phyloP scores from a whole-genome alignment of 2,888 invertebrate species.

The Pegoplata infirma region DNA sequence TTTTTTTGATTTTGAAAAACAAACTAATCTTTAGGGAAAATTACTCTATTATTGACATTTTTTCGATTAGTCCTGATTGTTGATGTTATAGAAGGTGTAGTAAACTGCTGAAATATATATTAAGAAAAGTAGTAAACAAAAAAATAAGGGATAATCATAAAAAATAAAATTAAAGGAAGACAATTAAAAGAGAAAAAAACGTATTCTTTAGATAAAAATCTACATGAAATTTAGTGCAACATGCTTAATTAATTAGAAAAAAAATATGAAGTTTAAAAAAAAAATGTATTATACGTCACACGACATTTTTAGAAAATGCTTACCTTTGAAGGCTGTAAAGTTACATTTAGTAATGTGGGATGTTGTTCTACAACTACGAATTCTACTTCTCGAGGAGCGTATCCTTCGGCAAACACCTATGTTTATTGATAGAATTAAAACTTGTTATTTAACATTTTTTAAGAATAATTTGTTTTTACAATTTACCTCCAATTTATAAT shows the following conservation, averaged over 20 bases:
- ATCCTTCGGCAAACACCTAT: constrained; percentile 91
- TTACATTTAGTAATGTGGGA: constrained; percentile 90
- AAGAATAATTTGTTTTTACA: neutral
- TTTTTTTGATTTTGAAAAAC: constrained; percentile 10
- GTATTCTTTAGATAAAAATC: constrained; percentile 53
- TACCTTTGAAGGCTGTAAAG: constrained; percentile 87
- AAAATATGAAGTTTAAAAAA: neutral
- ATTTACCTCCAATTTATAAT: constrained; percentile 88
- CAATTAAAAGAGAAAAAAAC: constrained; percentile 13
- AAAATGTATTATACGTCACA: neutral
- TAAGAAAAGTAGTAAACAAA: constrained; percentile 45
- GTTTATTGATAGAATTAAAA: constrained; percentile 29
- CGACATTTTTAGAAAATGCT: constrained; percentile 7
- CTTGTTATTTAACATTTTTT: neutral
- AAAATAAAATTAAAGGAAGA: constrained; percentile 40
- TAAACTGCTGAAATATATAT: constrained; percentile 64
- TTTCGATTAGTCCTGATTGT: constrained; percentile 64
- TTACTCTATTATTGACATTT: constrained; percentile 53
- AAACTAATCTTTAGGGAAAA: constrained; percentile 65
- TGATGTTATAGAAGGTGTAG: constrained; percentile 56
- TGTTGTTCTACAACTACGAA: constrained; percentile 92
- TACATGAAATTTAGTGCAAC: constrained; percentile 11
- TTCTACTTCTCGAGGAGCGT: constrained; percentile 89
- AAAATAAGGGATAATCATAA: constrained; percentile 31
- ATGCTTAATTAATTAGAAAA: constrained; percentile 33